These are phyloP conservation scores for Rousettus madagascariensis DNA, from an alignment of 2,797 vertebrate species.

Conservation along the genomic window DNA sequence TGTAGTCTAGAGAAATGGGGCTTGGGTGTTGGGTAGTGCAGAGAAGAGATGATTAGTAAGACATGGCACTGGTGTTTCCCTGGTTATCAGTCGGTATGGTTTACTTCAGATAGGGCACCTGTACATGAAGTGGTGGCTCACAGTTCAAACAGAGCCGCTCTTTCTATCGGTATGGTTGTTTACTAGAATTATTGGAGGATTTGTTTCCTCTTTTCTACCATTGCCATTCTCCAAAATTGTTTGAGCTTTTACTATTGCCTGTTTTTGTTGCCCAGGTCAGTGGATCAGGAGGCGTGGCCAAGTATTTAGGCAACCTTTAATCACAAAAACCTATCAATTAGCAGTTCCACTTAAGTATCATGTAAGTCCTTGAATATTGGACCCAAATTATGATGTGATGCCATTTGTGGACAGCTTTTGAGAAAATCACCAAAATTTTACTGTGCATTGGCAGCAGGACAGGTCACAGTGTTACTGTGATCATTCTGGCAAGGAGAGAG, in stretches of 20 bases:
- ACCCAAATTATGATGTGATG: background rate
- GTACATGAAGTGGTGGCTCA: background rate
- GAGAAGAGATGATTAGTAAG: background rate
- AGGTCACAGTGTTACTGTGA: background rate
- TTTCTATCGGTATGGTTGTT: background rate
- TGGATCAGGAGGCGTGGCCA: background rate
- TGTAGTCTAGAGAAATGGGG: conserved; percentile 23
- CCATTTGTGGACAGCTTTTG: background rate
- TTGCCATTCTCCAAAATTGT: background rate
- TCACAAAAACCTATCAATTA: background rate
- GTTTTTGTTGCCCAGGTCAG: background rate
- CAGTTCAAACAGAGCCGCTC: background rate
- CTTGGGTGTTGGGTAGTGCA: background rate
- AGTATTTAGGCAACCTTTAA: background rate
- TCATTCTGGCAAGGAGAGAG: background rate
- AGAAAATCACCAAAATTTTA: background rate
- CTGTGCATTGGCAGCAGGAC: background rate
- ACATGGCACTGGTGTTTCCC: background rate
- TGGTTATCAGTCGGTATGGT: background rate
- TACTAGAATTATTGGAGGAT: background rate
- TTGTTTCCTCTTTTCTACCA: background rate
- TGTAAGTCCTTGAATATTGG: background rate
- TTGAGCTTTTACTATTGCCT: background rate
- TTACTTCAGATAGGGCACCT: background rate
- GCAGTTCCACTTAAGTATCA: background rate